A percentile compares a stretch with the other conserved stretches of the same genome.
Conservation (phyloP, 2,113 vertebrate genomes). For the Falco punctatus region DNA sequence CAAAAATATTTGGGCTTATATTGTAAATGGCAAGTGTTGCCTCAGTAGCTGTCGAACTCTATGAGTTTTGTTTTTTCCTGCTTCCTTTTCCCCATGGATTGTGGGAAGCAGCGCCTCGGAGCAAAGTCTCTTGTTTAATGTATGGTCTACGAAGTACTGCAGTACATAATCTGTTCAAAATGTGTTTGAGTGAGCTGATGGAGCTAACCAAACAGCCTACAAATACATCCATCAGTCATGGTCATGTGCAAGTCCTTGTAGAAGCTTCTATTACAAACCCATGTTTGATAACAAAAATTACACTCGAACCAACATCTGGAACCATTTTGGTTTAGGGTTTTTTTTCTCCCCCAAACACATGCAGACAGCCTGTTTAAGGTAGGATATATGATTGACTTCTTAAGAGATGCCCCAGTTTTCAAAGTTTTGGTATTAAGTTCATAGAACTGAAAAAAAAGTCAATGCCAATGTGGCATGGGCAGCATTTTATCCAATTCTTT, state of each 20-base stretch:
- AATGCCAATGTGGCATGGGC: conserved; percentile 12
- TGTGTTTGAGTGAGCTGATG: conserved; percentile 88
- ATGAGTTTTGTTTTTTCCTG: conserved; percentile 97
- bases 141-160: conserved; percentile 86
- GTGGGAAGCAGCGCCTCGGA: conserved; percentile 89
- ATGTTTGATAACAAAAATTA: conserved; percentile 71
- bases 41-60: conserved; percentile 99
- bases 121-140: conserved; percentile 91
- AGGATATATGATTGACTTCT: conserved; percentile 37
- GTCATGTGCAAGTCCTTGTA: conserved; percentile 81
- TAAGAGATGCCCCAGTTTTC: conserved; percentile 44
- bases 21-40: conserved; percentile 99
- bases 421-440: conserved; percentile 36
- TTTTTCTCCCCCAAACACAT: not conserved
- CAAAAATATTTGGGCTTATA: conserved; percentile 99
- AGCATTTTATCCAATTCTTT: conserved; percentile 33
- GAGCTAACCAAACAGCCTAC: conserved; percentile 79
- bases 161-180: conserved; percentile 92
- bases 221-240: conserved; percentile 72
- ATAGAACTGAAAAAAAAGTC: conserved; percentile 40
- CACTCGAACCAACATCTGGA: conserved; percentile 69
- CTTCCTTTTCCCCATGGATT: conserved; percentile 87
- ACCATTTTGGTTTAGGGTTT: not conserved
- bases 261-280: conserved; percentile 73
- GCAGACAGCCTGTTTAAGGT: conserved; percentile 51